Evolutionary conservation across 92 coral and sea anemone genomes (phyloP).

Genomic region (Micromussa lordhowensis): DNA sequence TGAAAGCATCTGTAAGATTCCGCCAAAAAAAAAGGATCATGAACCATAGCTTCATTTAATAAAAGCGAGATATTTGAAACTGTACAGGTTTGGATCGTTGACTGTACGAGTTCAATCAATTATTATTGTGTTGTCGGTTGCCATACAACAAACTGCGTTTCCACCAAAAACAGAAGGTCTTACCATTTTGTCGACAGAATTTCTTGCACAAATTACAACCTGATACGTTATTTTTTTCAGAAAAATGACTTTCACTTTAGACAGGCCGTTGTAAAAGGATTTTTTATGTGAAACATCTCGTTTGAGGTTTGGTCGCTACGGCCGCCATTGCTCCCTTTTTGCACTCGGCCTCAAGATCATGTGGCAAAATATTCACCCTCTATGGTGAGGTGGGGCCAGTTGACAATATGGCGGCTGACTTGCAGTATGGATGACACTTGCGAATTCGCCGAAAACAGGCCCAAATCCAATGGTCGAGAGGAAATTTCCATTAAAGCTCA

Average conservation of each 20-base stretch:
- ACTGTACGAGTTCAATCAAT: background rate
- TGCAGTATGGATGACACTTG: background rate
- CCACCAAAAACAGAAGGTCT: slow-evolving; percentile 3
- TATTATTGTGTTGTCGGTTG: slow-evolving; percentile 22
- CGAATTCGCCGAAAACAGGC: slow-evolving; percentile 2
- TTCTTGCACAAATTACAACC: background rate
- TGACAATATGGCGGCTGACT: slow-evolving; percentile 21
- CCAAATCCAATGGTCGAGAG: background rate
- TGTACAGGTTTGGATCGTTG: background rate
- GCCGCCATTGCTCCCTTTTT: slow-evolving; percentile 69
- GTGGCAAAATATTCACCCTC: slow-evolving; percentile 8
- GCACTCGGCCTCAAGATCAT: slow-evolving; percentile 51
- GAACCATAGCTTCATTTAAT: background rate
- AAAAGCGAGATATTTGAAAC: background rate
- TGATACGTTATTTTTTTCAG: background rate
- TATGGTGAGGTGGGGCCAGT: background rate
- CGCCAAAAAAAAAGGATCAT: background rate
- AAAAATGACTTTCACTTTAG: background rate
- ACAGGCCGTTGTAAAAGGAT: background rate
- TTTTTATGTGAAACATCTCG: background rate
- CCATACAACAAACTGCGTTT: slow-evolving; percentile 1
- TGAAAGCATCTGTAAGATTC: slow-evolving; percentile 85
- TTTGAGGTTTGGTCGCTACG: slow-evolving; percentile 76
- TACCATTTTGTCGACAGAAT: slow-evolving; percentile 69
- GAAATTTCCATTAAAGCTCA: slow-evolving; percentile 38